Conservation (phyloP, 2,797 vertebrate genomes). For the Babyrousa celebensis region DNA sequence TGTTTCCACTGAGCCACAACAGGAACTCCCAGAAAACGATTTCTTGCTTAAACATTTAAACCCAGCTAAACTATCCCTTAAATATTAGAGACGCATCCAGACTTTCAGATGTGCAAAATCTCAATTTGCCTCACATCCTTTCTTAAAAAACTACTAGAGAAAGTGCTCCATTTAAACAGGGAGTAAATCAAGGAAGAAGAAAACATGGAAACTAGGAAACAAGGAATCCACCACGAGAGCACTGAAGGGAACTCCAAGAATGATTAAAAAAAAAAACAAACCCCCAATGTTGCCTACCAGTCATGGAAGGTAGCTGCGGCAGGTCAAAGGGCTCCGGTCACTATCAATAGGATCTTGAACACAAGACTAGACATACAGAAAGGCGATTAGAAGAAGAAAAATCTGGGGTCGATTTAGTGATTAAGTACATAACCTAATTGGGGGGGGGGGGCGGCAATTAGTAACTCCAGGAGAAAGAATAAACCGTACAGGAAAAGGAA, state of each 20-base stretch:
- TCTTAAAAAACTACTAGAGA: neutral
- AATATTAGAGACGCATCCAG: neutral
- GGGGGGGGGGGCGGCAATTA: neutral
- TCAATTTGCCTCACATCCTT: neutral
- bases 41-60: conserved; percentile 16
- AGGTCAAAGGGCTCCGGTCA: neutral
- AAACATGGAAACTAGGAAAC: neutral
- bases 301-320: neutral
- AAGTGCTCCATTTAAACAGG: neutral
- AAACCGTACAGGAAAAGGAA: neutral
- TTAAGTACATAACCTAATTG: neutral
- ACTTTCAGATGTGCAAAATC: neutral
- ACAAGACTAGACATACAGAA: neutral
- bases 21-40: neutral
- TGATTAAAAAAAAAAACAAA: neutral
- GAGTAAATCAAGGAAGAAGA: neutral
- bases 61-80: neutral
- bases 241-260: neutral
- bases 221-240: neutral
- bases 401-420: neutral
- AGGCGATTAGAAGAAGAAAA: neutral
- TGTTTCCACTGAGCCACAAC: too few species aligned
- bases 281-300: neutral
- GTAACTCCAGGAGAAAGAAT: neutral
- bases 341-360: neutral